Evolutionary conservation across 2,888 invertebrate species (phyloP).

Genomic region (Antitype chi): DNA sequence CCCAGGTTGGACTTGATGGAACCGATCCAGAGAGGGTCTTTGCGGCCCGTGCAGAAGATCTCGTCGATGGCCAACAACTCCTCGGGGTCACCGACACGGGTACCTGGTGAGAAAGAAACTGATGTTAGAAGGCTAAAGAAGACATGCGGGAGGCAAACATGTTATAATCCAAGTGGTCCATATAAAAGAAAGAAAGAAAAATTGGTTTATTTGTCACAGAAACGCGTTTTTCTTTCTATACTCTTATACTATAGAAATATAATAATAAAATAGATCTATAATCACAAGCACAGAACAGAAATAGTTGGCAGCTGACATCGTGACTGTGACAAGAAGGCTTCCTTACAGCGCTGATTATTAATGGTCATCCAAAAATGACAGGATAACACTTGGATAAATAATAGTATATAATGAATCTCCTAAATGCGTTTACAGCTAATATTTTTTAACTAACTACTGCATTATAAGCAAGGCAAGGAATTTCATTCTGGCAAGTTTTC

Average conservation of each 20-base stretch:
- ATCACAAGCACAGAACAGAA: not conserved
- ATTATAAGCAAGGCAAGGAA: not conserved
- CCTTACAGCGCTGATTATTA: not conserved
- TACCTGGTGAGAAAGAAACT: slow-evolving; percentile 83
- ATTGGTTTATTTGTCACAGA: not conserved
- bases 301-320: not conserved
- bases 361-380: not conserved
- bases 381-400: not conserved
- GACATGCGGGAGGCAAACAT: not conserved
- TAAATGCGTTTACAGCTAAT: not conserved
- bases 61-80: slow-evolving; percentile 96
- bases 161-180: not conserved
- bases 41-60: slow-evolving; percentile 94
- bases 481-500: not conserved
- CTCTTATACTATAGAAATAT: no score
- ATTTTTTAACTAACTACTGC: not conserved
- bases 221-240: not conserved
- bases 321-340: no score
- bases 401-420: not conserved
- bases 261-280: not conserved
- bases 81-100: slow-evolving; percentile 97
- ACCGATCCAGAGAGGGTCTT: slow-evolving; percentile 95
- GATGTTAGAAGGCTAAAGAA: slow-evolving; percentile 11
- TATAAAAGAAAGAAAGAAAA: not conserved
- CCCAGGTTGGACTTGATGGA: slow-evolving; percentile 98